A percentile compares a stretch with the other conserved stretches of the same genome.
phyloP scores from a whole-genome alignment of 2,797 vertebrate genomes.

The Anniella stebbinsi region DNA sequence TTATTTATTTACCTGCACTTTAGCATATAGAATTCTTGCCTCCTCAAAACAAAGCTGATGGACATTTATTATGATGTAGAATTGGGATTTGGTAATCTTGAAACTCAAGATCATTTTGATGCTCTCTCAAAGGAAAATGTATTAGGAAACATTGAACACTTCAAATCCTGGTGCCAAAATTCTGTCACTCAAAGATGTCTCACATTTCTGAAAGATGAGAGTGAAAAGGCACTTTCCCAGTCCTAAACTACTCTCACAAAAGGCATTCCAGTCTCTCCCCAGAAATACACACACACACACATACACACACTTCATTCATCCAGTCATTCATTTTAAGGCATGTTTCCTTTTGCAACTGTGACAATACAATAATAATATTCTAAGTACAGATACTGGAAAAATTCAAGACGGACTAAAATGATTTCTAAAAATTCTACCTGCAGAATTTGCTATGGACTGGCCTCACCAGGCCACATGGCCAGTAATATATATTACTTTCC shows the following conservation, averaged over 20 bases:
- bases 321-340: neutral
- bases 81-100: conserved; percentile 58
- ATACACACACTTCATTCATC: neutral
- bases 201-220: conserved; percentile 38
- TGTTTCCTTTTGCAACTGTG: neutral
- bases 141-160: conserved; percentile 48
- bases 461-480: too few species aligned
- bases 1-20: conserved; percentile 38
- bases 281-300: neutral
- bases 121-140: conserved; percentile 53
- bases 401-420: too few species aligned
- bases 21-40: neutral
- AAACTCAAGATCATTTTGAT: conserved; percentile 34
- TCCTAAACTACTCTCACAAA: neutral
- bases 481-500: too few species aligned
- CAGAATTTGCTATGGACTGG: too few species aligned
- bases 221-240: neutral
- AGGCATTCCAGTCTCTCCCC: neutral
- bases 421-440: too few species aligned
- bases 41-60: conserved; percentile 30
- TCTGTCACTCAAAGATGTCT: conserved; percentile 27
- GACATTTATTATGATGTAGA: conserved; percentile 29
- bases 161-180: conserved; percentile 44
- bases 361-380: rapidly evolving
- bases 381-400: neutral